These are phyloP conservation scores for Noctua comes DNA, from an alignment of 2,888 invertebrate species.

Conservation along the genomic window DNA sequence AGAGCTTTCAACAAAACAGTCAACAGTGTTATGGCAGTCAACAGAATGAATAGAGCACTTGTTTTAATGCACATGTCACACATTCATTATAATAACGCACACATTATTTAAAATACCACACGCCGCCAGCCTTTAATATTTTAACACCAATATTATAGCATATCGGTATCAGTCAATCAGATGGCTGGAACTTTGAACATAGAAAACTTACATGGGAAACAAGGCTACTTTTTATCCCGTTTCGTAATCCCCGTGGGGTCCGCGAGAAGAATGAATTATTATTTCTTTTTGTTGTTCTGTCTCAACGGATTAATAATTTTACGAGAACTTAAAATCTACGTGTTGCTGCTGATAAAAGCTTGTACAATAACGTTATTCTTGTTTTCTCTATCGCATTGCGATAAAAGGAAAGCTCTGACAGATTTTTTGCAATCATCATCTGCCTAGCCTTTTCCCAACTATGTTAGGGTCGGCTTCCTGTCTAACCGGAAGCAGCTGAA, in stretches of 20 bases:
- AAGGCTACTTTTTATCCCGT: conserved; percentile 56
- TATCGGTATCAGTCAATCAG: conserved; percentile 34
- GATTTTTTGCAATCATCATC: background rate
- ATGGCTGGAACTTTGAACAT: conserved; percentile 36
- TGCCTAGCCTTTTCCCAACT: too few relatives aligned
- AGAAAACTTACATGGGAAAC: conserved; percentile 40
- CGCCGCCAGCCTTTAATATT: conserved; percentile 19
- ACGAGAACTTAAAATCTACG: conserved; percentile 61
- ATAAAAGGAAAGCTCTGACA: conserved; percentile 8
- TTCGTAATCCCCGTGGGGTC: conserved; percentile 44
- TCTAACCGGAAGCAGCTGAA: too few relatives aligned
- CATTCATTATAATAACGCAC: conserved; percentile 30
- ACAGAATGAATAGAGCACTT: conserved; percentile 28
- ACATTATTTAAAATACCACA: conserved; percentile 53
- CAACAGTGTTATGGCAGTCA: conserved; percentile 15
- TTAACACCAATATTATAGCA: conserved; percentile 24
- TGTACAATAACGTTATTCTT: conserved; percentile 29
- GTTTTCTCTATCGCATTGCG: conserved; percentile 7
- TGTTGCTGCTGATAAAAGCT: conserved; percentile 48
- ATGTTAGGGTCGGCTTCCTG: too few relatives aligned
- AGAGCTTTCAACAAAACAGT: conserved; percentile 17
- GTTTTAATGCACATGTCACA: conserved; percentile 49
- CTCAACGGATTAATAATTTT: conserved; percentile 64
- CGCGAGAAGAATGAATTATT: conserved; percentile 58
- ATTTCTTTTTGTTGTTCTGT: conserved; percentile 61